Conservation (phyloP, 2,797 vertebrate genomes). For the Anabas testudineus region DNA sequence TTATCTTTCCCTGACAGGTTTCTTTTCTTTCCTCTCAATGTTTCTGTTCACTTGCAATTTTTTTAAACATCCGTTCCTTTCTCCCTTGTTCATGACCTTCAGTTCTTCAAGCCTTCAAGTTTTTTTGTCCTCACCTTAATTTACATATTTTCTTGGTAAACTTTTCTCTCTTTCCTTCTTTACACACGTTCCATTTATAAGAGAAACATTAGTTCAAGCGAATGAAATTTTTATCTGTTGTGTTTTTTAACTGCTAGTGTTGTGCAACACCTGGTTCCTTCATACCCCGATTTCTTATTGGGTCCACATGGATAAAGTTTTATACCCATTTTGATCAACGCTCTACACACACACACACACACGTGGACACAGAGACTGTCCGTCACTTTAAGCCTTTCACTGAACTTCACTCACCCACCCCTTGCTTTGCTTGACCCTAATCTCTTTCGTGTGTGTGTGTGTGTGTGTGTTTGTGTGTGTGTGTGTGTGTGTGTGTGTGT, state of each 20-base stretch:
- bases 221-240: background rate
- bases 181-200: background rate
- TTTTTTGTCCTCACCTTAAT: background rate
- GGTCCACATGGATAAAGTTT: conserved; percentile 30
- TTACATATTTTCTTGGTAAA: background rate
- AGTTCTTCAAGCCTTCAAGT: too few species aligned
- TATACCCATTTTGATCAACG: conserved; percentile 35
- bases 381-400: conserved; percentile 14
- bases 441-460: conserved; percentile 45
- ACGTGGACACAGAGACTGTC: background rate
- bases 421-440: conserved; percentile 59
- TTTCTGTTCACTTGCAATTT: background rate
- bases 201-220: background rate
- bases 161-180: background rate
- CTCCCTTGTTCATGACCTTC: too few species aligned
- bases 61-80: background rate
- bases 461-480: conserved; percentile 32
- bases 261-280: background rate
- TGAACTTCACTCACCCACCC: conserved; percentile 48
- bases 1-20: background rate
- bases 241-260: too few species aligned
- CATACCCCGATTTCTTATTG: conserved; percentile 8
- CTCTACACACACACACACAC: conserved; percentile 22
- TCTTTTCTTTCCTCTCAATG: background rate
- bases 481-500: conserved; percentile 33